Conservation (phyloP, 2,797 vertebrate species). For the Mormyrus proboscirostris region DNA sequence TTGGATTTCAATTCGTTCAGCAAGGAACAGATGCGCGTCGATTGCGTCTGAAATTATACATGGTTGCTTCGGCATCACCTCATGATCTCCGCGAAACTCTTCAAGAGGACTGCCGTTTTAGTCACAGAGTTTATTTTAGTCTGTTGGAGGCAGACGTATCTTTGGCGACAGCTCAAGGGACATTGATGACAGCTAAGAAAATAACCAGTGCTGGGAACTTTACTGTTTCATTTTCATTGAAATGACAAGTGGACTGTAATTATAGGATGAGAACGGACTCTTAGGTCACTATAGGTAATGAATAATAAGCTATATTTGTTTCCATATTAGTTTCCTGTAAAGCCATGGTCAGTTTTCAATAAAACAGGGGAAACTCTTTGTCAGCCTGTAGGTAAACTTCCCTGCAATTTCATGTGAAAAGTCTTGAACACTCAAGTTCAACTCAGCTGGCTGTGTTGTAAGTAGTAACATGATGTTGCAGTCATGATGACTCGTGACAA, state of each 20-base stretch:
- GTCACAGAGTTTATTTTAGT: not conserved
- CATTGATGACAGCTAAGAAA: not conserved
- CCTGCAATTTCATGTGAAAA: not conserved
- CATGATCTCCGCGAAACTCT: not conserved
- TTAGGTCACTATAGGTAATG: not conserved
- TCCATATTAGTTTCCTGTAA: not conserved
- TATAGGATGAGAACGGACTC: not conserved
- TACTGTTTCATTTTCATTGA: not conserved
- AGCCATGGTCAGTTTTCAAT: not conserved
- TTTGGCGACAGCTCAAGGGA: not conserved
- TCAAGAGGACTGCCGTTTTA: not conserved
- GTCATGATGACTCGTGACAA: not conserved
- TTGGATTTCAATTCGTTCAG: not conserved
- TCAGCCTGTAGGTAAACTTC: not conserved
- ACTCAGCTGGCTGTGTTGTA: not conserved
- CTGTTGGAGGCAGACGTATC: not conserved
- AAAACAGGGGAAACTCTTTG: not conserved
- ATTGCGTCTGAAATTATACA: not conserved
- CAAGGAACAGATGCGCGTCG: not conserved
- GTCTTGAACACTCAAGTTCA: not conserved
- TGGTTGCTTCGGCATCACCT: not conserved
- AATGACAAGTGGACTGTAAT: not conserved
- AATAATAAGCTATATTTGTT: not conserved
- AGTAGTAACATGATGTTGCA: not conserved
- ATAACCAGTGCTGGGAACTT: slow-evolving; percentile 4